Evolutionary conservation across 1,140 invertebrate species (phyloP).

Genomic region (Drosophila suzukii): DNA sequence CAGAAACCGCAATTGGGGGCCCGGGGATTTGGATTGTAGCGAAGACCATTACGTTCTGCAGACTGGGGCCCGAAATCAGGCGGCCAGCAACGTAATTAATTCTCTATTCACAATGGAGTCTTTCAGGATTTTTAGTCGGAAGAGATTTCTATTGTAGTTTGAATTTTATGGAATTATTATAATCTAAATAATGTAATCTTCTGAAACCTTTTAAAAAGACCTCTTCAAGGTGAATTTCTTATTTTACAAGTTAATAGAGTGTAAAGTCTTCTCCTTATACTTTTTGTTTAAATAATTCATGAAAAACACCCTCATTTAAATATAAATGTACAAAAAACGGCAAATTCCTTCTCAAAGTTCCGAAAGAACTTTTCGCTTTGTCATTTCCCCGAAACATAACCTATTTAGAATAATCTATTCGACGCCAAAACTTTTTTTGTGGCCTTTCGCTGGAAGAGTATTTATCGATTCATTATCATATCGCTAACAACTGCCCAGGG

Average conservation of each 20-base stretch:
- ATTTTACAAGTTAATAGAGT: slow-evolving; percentile 25
- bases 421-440: slow-evolving; percentile 16
- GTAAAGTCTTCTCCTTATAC: slow-evolving; percentile 15
- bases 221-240: slow-evolving; percentile 14
- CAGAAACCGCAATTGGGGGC: slow-evolving; percentile 24
- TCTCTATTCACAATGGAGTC: slow-evolving; percentile 36
- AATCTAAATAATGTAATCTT: not conserved
- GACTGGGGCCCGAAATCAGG: slow-evolving; percentile 9
- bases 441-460: slow-evolving; percentile 26
- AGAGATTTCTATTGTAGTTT: not conserved
- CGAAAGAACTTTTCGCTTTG: slow-evolving; percentile 28
- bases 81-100: slow-evolving; percentile 44
- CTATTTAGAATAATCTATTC: slow-evolving; percentile 41
- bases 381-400: slow-evolving; percentile 40
- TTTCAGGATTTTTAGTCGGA: not conserved
- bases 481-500: slow-evolving; percentile 27
- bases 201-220: not conserved
- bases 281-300: slow-evolving; percentile 38
- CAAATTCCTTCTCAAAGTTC: slow-evolving; percentile 14
- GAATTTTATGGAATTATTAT: not conserved
- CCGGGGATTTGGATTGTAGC: slow-evolving; percentile 34
- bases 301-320: slow-evolving; percentile 36
- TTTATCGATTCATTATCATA: slow-evolving; percentile 48
- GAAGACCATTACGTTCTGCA: slow-evolving; percentile 1
- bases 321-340: slow-evolving; percentile 20